Conservation (phyloP, 1,140 invertebrate genomes). For the Metaphire vulgaris region DNA sequence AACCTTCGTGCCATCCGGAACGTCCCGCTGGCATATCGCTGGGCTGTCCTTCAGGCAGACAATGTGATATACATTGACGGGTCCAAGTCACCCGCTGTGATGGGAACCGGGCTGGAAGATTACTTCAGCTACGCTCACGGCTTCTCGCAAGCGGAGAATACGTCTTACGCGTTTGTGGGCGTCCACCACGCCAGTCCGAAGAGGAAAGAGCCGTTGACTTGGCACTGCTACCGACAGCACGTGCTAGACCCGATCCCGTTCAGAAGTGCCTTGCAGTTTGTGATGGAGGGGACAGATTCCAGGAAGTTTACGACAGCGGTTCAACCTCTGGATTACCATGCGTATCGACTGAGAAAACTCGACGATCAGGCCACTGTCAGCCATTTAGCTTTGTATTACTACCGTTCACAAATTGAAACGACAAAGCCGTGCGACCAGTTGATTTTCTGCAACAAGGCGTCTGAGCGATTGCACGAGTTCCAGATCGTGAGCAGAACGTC, state of each 20-base stretch:
- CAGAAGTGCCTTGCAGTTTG: slow-evolving; percentile 21
- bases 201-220: slow-evolving; percentile 21
- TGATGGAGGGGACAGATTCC: slow-evolving; percentile 28
- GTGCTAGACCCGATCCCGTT: slow-evolving; percentile 27
- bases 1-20: slow-evolving; percentile 22
- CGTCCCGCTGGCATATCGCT: slow-evolving; percentile 13
- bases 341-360: slow-evolving; percentile 1
- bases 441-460: slow-evolving; percentile 11
- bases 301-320: not conserved
- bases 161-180: slow-evolving; percentile 28
- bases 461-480: slow-evolving; percentile 6
- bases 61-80: slow-evolving; percentile 27
- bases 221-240: slow-evolving; percentile 29
- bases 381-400: slow-evolving; percentile 24
- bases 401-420: not conserved
- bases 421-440: not conserved
- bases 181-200: slow-evolving; percentile 15
- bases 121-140: slow-evolving; percentile 32
- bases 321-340: not conserved
- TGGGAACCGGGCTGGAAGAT: slow-evolving; percentile 30
- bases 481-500: not conserved
- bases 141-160: slow-evolving; percentile 26
- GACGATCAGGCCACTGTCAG: not conserved
- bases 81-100: slow-evolving; percentile 13
- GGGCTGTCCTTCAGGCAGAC: slow-evolving; percentile 30